Conservation (phyloP, 2,888 invertebrate species). For the Protophormia terraenovae region DNA sequence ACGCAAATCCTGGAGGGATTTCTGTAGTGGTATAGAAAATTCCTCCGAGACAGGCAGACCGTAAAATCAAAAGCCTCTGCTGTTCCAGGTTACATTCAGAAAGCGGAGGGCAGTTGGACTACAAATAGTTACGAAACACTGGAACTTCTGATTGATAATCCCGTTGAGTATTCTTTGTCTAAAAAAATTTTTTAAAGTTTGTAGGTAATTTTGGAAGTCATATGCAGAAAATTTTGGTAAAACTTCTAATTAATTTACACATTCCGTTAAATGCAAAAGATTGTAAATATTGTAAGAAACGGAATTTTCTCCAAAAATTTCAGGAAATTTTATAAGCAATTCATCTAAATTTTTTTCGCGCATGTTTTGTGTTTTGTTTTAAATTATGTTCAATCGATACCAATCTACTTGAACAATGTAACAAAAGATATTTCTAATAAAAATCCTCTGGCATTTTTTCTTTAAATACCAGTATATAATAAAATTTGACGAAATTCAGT, state of each 20-base stretch:
- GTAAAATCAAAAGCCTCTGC: too few relatives aligned
- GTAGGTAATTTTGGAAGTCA: conserved; percentile 55
- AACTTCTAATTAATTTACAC: conserved; percentile 33
- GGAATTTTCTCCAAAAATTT: conserved; percentile 45
- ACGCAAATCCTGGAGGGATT: too few relatives aligned
- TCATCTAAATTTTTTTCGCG: conserved; percentile 34
- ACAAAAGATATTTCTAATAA: conserved; percentile 17
- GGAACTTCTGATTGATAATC: too few relatives aligned
- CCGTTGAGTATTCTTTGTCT: background rate
- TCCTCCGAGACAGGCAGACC: too few relatives aligned
- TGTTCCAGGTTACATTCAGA: too few relatives aligned
- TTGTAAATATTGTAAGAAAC: conserved; percentile 51
- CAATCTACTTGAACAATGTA: background rate
- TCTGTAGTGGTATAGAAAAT: too few relatives aligned
- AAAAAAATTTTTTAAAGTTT: conserved; percentile 52
- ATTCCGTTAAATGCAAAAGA: conserved; percentile 48
- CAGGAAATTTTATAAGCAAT: conserved; percentile 51
- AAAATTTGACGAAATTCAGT: background rate
- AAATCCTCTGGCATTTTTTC: conserved; percentile 37
- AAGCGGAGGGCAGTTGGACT: too few relatives aligned
- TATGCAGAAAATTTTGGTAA: conserved; percentile 47
- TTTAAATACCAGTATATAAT: conserved; percentile 38
- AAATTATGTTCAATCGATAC: background rate
- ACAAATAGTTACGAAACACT: too few relatives aligned
- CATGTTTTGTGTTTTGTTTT: conserved; percentile 17